Evolutionary conservation across 2,888 invertebrate genomes (phyloP).

Genomic region (Cerastis leucographa): DNA sequence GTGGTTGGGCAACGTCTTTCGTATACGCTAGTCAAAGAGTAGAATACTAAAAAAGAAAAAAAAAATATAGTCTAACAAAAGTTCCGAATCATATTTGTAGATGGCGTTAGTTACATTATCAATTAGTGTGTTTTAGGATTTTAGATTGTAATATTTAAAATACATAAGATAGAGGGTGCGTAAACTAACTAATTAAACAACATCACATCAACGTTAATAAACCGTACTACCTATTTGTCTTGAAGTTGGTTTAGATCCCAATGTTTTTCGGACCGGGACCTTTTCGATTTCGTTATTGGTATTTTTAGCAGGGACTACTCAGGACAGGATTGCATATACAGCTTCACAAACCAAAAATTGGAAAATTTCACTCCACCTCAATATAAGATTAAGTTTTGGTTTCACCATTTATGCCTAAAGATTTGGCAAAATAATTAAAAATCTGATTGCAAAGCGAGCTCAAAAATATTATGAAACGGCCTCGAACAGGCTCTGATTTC

Average conservation of each 20-base stretch:
- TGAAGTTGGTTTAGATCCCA: not conserved
- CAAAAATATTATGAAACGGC: not conserved
- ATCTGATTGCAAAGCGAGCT: not conserved
- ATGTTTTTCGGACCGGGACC: not conserved
- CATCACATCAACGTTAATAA: not conserved
- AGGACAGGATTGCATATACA: not conserved
- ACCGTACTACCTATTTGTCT: not conserved
- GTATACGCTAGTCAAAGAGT: not conserved
- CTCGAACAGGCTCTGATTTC: not conserved
- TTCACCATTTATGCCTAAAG: not conserved
- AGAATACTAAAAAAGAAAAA: no score
- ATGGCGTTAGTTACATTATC: conserved; percentile 13
- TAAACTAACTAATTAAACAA: no score
- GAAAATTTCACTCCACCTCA: not conserved
- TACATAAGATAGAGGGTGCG: no score
- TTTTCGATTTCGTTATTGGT: not conserved
- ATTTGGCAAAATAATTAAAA: not conserved
- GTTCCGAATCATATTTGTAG: not conserved
- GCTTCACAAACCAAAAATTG: not conserved
- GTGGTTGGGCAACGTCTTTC: not conserved
- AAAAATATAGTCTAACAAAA: not conserved
- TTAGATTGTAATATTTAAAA: no score
- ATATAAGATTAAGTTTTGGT: not conserved
- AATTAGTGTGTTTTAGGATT: not conserved
- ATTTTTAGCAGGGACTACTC: not conserved